phyloP scores from a whole-genome alignment of 2,888 invertebrate species.

The Bombylius major region DNA sequence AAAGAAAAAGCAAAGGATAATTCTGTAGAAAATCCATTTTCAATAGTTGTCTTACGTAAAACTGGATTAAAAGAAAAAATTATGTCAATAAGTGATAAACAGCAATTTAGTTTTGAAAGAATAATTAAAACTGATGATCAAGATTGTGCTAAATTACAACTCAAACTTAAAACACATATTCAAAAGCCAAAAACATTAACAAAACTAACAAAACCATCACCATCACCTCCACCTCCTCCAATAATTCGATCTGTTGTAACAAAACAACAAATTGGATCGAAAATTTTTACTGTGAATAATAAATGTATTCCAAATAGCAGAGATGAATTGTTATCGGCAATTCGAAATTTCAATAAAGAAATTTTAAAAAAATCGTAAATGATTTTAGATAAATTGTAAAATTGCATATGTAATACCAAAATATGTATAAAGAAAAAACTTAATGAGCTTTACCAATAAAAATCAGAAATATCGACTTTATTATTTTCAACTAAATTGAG shows the following conservation, averaged over 20 bases:
- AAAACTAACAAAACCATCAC: constrained; percentile 13
- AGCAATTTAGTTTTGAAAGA: background rate
- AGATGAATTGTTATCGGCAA: constrained; percentile 54
- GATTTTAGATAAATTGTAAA: background rate
- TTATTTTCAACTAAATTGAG: too few relatives aligned
- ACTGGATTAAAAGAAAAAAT: constrained; percentile 38
- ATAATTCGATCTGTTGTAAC: constrained; percentile 17
- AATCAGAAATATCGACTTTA: too few relatives aligned
- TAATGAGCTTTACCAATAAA: too few relatives aligned
- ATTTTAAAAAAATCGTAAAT: constrained; percentile 25
- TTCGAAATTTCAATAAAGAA: constrained; percentile 50
- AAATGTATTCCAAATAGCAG: constrained; percentile 23
- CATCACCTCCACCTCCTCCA: constrained; percentile 28
- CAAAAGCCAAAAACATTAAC: background rate
- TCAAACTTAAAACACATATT: constrained; percentile 5
- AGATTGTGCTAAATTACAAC: constrained; percentile 12
- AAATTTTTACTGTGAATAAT: too few relatives aligned
- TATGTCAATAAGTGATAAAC: constrained; percentile 18
- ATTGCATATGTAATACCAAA: too few relatives aligned
- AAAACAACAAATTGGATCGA: constrained; percentile 12
- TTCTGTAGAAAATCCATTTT: background rate
- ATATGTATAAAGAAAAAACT: too few relatives aligned
- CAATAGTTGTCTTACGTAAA: constrained; percentile 22
- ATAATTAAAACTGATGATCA: background rate
- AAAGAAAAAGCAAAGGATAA: background rate